Conservation (phyloP, 2,888 invertebrate species). For the Hypomecis punctinalis region DNA sequence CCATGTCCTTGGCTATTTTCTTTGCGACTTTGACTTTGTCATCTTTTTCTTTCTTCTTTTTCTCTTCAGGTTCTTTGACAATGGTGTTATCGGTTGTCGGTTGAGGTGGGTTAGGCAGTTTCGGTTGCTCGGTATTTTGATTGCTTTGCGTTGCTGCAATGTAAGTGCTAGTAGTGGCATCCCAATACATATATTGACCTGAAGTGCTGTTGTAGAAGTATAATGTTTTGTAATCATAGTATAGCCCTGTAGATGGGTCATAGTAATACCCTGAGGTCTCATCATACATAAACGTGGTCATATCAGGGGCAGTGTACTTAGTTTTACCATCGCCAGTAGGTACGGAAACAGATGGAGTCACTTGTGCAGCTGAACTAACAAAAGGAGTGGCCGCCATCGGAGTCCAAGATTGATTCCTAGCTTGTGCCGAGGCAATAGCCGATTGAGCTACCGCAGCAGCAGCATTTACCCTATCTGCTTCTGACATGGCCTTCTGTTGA, state of each 20-base stretch:
- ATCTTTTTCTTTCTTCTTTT: conserved; percentile 91
- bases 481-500: conserved; percentile 85
- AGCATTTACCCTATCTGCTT: conserved; percentile 91
- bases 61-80: conserved; percentile 78
- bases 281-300: conserved; percentile 96
- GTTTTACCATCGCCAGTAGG: conserved; percentile 88
- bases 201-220: conserved; percentile 98
- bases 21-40: conserved; percentile 99
- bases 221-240: conserved; percentile 97
- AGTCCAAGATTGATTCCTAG: conserved; percentile 78
- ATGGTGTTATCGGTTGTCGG: conserved; percentile 57
- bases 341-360: conserved; percentile 70
- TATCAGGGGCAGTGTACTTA: conserved; percentile 92
- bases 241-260: conserved; percentile 95
- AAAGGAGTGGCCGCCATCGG: conserved; percentile 82
- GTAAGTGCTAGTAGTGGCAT: conserved; percentile 89
- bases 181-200: conserved; percentile 98
- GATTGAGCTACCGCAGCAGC: conserved; percentile 96
- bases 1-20: conserved; percentile 96
- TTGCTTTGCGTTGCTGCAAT: conserved; percentile 76
- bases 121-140: conserved; percentile 70
- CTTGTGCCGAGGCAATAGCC: conserved; percentile 88
- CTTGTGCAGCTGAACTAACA: conserved; percentile 71
- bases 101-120: conserved; percentile 50
- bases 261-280: conserved; percentile 98